These are phyloP conservation scores for Chlamydotis undulata DNA, from an alignment of 2,113 vertebrate genomes.

Conservation along the genomic window DNA sequence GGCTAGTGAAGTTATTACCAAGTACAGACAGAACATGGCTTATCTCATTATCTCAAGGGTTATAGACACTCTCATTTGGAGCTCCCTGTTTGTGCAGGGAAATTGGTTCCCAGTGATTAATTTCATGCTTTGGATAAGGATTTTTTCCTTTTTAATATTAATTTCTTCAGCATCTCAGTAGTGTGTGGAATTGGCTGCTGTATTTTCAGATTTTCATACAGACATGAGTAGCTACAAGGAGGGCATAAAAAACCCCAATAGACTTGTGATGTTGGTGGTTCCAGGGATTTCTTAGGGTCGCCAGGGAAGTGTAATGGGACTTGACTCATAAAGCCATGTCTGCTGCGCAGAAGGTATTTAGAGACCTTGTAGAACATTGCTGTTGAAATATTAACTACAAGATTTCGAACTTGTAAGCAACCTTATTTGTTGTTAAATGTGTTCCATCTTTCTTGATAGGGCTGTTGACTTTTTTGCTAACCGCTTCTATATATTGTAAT, in stretches of 20 bases:
- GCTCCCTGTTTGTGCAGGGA: neutral
- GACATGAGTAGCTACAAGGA: neutral
- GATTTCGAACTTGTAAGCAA: neutral
- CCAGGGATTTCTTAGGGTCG: neutral
- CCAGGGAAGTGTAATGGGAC: neutral
- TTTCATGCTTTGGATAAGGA: neutral
- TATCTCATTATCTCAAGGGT: conserved; percentile 22
- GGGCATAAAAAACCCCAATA: neutral
- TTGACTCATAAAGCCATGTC: neutral
- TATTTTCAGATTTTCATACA: neutral
- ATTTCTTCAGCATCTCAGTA: neutral
- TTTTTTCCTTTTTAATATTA: neutral
- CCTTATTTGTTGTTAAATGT: neutral
- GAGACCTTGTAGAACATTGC: neutral
- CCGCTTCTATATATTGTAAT: neutral
- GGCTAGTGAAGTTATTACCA: neutral
- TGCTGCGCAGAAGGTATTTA: neutral
- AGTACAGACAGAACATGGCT: neutral
- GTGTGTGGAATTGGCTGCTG: neutral
- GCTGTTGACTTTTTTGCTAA: neutral
- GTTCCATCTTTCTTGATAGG: neutral
- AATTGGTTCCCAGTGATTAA: conserved; percentile 32
- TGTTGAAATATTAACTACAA: neutral
- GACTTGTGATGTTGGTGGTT: neutral
- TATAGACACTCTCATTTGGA: neutral